Evolutionary conservation across 2,113 vertebrate genomes (phyloP), one percentile per base, ranked within the genome.

Genomic region (Nettapus auritus): DNA sequence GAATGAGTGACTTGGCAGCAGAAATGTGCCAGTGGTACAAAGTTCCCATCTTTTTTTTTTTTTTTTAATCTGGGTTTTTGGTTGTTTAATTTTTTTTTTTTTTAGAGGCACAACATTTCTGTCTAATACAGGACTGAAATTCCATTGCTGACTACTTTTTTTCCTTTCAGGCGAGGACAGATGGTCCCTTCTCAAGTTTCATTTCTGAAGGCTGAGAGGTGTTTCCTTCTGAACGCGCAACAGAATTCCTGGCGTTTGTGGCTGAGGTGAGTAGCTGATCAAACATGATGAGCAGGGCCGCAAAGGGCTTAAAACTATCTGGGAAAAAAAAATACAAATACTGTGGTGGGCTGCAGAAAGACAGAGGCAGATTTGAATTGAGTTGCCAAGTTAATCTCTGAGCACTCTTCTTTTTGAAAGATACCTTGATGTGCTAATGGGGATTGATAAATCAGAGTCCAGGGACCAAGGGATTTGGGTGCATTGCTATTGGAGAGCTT

Each of bases 201-300:
- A 11, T 3, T 36, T 42, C 57, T 8, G 34, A 9, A 4, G 1
- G 4, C 84, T 50, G 25, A 57, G 40, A 76, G 12, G 5, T n/a
- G 3, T 53, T 90, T 67, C 0, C 0, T 34, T 59, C 19, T 4
- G 50, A 44, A 42, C 0, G 0, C 13, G 1, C 0, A 0, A 12
- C 13, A 62, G 21, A 23, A 34, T 7, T n/a, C n/a, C n/a, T n/a
- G n/a, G 29, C 25, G 33, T 44, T 55, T 28, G 9, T 44, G 55
- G 33, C 15, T 16, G 75, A 57, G 60, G 40, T 62, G 66, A 92
- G 75, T 5, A 15, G 14, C 52, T 52, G 42, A 44, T 25, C 14
- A 40, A 63, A 63, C 9, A 3, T 40, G 16, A 57, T 8, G 8
- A 64, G 15, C 50, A 80, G 29, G 36, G 40, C 71, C 46, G 11